These are phyloP conservation scores for Palythoa grandiflora DNA, from an alignment of 92 coral and sea anemone species.

Conservation along the genomic window DNA sequence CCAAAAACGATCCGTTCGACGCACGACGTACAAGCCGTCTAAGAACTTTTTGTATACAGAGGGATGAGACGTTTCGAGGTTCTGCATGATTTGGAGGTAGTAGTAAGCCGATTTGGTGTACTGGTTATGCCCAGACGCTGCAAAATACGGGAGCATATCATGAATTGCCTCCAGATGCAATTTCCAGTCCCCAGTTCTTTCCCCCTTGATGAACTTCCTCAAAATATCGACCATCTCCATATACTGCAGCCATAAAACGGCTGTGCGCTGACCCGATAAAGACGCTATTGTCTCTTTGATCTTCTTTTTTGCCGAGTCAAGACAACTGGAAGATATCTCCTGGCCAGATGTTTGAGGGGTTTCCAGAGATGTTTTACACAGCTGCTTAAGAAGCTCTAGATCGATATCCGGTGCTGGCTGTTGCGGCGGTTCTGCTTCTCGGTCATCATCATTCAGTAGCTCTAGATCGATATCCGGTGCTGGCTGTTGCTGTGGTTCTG, in stretches of 20 bases:
- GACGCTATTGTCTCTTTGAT: no score
- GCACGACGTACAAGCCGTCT: slow-evolving; percentile 48
- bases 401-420: no score
- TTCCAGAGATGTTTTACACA: no score
- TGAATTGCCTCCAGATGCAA: slow-evolving; percentile 28
- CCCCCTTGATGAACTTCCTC: slow-evolving; percentile 48
- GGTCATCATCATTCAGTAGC: no score
- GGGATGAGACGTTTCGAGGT: slow-evolving; percentile 8
- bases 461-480: no score
- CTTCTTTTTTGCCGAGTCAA: no score
- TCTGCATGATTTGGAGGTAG: slow-evolving; percentile 54
- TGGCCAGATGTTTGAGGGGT: no score
- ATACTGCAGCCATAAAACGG: slow-evolving; percentile 45
- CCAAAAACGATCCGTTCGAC: slow-evolving; percentile 60
- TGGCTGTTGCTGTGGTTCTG: no score
- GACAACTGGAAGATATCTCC: no score
- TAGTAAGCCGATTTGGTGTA: slow-evolving; percentile 50
- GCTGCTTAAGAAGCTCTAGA: no score
- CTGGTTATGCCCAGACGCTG: slow-evolving; percentile 35
- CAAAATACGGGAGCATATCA: slow-evolving; percentile 38
- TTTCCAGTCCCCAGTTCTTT: slow-evolving; percentile 47
- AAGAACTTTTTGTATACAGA: slow-evolving; percentile 3
- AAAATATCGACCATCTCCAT: slow-evolving; percentile 49
- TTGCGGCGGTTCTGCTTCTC: no score
- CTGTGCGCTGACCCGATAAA: slow-evolving; percentile 36